Evolutionary conservation across 2,797 vertebrate species (phyloP), one percentile per base, ranked within the genome.

Genomic region (Acanthopagrus latus): DNA sequence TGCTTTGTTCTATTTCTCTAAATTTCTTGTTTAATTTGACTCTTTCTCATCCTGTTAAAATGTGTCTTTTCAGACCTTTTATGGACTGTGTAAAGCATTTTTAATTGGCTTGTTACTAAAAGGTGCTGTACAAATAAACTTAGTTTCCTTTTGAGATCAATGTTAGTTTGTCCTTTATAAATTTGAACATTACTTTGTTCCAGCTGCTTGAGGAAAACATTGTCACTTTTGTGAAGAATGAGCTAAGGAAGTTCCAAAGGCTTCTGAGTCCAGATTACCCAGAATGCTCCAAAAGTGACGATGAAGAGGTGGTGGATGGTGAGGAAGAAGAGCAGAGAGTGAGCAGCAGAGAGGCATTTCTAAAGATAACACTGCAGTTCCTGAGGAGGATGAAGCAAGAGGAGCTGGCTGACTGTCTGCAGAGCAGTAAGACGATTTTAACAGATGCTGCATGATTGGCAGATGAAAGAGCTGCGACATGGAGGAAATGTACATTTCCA

Each of bases 141-240:
- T 44, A 14, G 43, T 3, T 14, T 33, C 33, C 33, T 33, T 33
- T 44, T 44, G 10, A 44, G 3, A 13, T 44, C 4, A 44, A 11
- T 44, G 43, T 44, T 12, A 44, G 1, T 44, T 4, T 44, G 43
- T 44, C 3, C 43, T 44, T 12, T 13, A 4, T 44, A 3, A 44
- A 44, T 44, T 8, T 33, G 11, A 11, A 27, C 16, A 25, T 13
- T 63, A 5, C 2, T 64, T 2, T 64, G 1, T 57, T 75, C 6
- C 72, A 81, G 78, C 7, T 29, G 13, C n/a, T 80, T 2, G 52
- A 74, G 9, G 38, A 80, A 0, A 43, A 48, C 64, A 43, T 80
- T 4, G 3, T 21, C 11, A 14, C 12, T 7, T 80, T 74, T 44
- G 47, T 80, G 51, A 51, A 64, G 17, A 46, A 11, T 3, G 65